Percentiles rank a stretch among this genome's conserved stretches.
phyloP scores from a whole-genome alignment of 2,797 vertebrate species.

The Astyanax mexicanus region DNA sequence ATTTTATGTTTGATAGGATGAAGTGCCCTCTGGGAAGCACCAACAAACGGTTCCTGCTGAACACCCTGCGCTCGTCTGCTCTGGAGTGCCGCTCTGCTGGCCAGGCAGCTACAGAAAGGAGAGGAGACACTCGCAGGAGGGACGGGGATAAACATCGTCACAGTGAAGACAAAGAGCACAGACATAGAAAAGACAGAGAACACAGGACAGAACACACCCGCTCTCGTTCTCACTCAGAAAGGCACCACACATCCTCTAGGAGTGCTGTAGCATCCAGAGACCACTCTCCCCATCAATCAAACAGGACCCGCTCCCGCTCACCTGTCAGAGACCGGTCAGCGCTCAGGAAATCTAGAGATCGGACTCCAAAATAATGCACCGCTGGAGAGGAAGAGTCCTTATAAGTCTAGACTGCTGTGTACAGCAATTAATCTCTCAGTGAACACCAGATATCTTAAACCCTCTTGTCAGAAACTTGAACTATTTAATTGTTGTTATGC shows the following conservation, averaged over 20 bases:
- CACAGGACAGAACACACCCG: constrained; percentile 48
- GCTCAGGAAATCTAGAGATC: constrained; percentile 20
- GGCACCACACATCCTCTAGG: constrained; percentile 28
- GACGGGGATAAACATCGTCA: background rate
- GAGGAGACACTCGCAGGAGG: constrained; percentile 53
- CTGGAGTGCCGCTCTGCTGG: constrained; percentile 55
- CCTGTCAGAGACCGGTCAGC: constrained; percentile 30
- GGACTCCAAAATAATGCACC: constrained; percentile 36
- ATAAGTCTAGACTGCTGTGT: background rate
- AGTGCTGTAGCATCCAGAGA: constrained; percentile 39
- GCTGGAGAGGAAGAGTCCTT: too few relatives aligned
- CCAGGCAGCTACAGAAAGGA: constrained; percentile 44
- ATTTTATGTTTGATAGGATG: constrained; percentile 80
- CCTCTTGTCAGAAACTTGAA: background rate
- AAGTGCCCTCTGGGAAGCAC: constrained; percentile 93
- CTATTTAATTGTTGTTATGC: background rate
- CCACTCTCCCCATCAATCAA: constrained; percentile 32
- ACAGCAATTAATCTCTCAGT: background rate
- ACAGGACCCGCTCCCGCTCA: constrained; percentile 55
- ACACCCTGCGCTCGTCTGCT: constrained; percentile 90
- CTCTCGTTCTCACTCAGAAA: constrained; percentile 46
- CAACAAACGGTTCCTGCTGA: constrained; percentile 96
- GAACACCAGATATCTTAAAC: background rate
- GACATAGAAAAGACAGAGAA: constrained; percentile 57
- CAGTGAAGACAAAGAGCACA: constrained; percentile 45